Conservation (phyloP, 2,888 invertebrate species). For the Lasioglossum malachurum region DNA sequence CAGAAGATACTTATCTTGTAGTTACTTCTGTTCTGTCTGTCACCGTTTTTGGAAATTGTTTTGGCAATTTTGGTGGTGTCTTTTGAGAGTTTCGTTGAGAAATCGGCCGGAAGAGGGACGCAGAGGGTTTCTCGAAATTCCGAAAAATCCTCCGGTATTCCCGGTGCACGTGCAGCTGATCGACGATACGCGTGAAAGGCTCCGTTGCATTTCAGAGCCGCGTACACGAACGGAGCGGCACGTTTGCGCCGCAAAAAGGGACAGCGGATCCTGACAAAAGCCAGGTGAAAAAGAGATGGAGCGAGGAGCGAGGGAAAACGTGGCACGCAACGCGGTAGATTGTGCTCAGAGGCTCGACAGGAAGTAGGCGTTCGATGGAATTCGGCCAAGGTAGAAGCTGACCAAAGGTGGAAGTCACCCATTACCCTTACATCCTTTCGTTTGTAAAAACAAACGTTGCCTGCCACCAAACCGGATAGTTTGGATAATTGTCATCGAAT, state of each 20-base stretch:
- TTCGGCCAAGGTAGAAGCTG: constrained; percentile 83
- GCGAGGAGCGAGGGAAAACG: constrained; percentile 61
- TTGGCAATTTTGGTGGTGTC: neutral
- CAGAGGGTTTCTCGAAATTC: constrained; percentile 14
- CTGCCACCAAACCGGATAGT: constrained; percentile 42
- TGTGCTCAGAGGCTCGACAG: constrained; percentile 82
- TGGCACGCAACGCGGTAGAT: constrained; percentile 73
- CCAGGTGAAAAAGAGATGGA: constrained; percentile 32
- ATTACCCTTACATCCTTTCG: constrained; percentile 77
- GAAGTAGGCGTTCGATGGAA: constrained; percentile 84
- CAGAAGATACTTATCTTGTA: neutral
- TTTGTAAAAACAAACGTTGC: constrained; percentile 73
- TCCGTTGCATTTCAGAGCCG: constrained; percentile 40
- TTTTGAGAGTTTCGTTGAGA: neutral
- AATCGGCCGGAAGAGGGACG: neutral
- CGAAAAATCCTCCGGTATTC: constrained; percentile 28
- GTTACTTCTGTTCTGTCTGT: neutral
- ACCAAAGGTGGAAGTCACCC: constrained; percentile 80
- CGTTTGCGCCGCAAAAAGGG: constrained; percentile 40
- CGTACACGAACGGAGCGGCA: constrained; percentile 17
- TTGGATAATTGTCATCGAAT: constrained; percentile 46
- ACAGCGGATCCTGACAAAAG: constrained; percentile 37
- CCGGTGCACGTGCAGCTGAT: constrained; percentile 36
- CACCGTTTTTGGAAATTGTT: neutral
- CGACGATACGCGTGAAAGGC: constrained; percentile 55